phyloP scores from a whole-genome alignment of 1,140 invertebrate species.

The Scaptomyza graminum region DNA sequence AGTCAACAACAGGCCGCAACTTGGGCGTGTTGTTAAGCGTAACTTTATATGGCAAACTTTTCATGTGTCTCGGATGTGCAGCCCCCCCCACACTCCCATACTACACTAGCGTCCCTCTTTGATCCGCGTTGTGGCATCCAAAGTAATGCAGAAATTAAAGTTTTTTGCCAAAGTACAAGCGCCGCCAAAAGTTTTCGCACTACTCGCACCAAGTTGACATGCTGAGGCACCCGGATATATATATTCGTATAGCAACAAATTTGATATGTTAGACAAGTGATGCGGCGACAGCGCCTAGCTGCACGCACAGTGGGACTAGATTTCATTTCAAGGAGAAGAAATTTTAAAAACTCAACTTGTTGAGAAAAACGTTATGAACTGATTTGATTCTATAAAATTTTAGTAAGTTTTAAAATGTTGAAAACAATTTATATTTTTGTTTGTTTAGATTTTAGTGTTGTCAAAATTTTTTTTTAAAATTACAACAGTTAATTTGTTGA shows the following conservation, averaged over 20 bases:
- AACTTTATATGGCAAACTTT: constrained; percentile 77
- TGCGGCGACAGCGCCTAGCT: constrained; percentile 30
- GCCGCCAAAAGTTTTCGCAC: constrained; percentile 66
- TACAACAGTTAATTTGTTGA: too few species aligned
- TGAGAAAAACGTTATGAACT: not conserved
- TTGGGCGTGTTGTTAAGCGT: constrained; percentile 60
- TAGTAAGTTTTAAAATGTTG: too few species aligned
- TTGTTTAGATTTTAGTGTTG: too few species aligned
- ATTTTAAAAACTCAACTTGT: not conserved
- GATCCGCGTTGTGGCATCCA: constrained; percentile 47
- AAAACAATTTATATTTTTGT: too few species aligned
- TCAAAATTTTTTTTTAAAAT: too few species aligned
- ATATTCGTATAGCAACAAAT: constrained; percentile 75
- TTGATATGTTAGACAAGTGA: constrained; percentile 80
- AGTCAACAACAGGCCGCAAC: constrained; percentile 28
- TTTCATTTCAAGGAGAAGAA: not conserved
- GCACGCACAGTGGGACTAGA: constrained; percentile 27
- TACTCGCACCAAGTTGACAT: constrained; percentile 64
- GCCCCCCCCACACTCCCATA: not conserved
- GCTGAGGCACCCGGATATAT: constrained; percentile 62
- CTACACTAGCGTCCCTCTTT: not conserved
- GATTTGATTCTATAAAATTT: too few species aligned
- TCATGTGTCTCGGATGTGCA: constrained; percentile 48
- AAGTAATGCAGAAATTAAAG: constrained; percentile 78
- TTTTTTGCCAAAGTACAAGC: constrained; percentile 78